Percentiles rank a stretch among this genome's conserved stretches.
Evolutionary conservation across 2,113 vertebrate species (phyloP).

Genomic region (Saccopteryx leptura): DNA sequence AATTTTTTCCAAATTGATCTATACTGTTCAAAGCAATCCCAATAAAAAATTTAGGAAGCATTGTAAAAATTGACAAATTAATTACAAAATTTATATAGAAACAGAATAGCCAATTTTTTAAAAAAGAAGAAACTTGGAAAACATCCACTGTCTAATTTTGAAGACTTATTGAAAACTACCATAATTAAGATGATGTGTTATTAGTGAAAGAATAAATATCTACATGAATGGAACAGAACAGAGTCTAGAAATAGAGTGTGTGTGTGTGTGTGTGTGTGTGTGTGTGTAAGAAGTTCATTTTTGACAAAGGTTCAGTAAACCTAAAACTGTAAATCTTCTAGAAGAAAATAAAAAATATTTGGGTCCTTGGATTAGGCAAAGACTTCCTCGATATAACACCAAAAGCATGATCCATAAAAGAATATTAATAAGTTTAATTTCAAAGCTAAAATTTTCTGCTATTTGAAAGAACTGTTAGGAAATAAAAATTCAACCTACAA

Average conservation of each 20-base stretch:
- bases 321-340: neutral
- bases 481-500: neutral
- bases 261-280: neutral
- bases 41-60: neutral
- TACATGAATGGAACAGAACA: neutral
- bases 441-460: neutral
- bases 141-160: neutral
- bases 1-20: neutral
- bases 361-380: neutral
- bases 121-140: neutral
- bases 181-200: neutral
- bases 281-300: neutral
- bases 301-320: neutral
- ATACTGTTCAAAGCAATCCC: neutral
- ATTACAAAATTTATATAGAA: neutral
- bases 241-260: neutral
- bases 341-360: neutral
- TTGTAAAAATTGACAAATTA: neutral
- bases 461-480: neutral
- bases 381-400: neutral
- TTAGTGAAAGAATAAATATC: neutral
- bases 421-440: neutral
- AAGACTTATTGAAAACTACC: neutral
- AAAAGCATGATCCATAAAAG: neutral
- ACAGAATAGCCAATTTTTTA: neutral